Conservation (phyloP, 2,113 vertebrate species). For the Ia io region DNA sequence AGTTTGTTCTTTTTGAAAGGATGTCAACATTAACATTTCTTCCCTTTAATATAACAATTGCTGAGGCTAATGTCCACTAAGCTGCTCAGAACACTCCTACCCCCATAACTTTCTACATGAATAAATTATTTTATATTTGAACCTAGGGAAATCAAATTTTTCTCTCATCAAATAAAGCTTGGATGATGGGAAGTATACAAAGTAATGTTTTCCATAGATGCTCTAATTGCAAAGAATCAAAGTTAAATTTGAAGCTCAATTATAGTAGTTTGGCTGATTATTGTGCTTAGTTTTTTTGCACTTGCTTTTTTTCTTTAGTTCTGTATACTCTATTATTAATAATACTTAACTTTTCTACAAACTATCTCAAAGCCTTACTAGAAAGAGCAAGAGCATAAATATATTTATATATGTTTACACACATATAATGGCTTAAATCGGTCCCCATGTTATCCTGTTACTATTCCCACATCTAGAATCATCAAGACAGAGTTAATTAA, state of each 20-base stretch:
- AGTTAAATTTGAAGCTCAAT: not conserved
- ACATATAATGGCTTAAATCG: not conserved
- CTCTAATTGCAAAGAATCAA: not conserved
- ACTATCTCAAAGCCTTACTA: not conserved
- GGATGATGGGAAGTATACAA: not conserved
- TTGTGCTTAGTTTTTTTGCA: not conserved
- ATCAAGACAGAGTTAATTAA: constrained; percentile 49
- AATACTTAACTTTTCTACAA: not conserved
- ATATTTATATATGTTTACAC: not conserved
- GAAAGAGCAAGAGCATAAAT: not conserved
- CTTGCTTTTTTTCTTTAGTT: not conserved
- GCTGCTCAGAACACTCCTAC: not conserved
- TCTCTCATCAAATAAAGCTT: not conserved
- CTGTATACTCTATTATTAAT: not conserved
- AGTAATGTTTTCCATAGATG: not conserved
- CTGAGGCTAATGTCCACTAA: not conserved
- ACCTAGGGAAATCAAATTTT: not conserved
- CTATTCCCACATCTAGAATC: constrained; percentile 18
- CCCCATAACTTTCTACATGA: not conserved
- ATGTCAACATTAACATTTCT: not conserved
- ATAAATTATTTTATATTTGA: not conserved
- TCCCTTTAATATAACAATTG: not conserved
- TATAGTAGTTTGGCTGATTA: not conserved
- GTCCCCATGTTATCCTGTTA: not conserved
- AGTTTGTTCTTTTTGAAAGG: not conserved